Evolutionary conservation across 1,140 invertebrate species (phyloP).

Genomic region (Apis cerana): DNA sequence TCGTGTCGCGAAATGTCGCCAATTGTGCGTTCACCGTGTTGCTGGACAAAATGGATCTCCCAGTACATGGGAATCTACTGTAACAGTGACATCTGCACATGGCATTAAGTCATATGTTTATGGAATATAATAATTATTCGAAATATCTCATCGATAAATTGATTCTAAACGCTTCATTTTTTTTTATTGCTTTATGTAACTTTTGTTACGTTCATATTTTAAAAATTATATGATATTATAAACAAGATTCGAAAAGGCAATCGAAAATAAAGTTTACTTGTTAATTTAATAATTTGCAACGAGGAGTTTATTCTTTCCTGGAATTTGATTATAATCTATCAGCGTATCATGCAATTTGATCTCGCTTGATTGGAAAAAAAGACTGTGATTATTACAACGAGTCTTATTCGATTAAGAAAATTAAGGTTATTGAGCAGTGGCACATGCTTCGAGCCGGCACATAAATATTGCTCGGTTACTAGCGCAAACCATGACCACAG

Average conservation of each 20-base stretch:
- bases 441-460: background rate
- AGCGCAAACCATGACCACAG: slow-evolving; percentile 25
- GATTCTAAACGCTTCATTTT: background rate
- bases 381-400: background rate
- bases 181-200: too few relatives aligned
- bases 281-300: background rate
- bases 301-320: background rate
- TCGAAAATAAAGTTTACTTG: background rate
- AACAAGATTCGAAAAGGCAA: background rate
- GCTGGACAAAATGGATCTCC: slow-evolving; percentile 7
- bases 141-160: too few relatives aligned
- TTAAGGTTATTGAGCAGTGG: slow-evolving; percentile 30
- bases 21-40: slow-evolving; percentile 23
- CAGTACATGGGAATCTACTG: slow-evolving; percentile 1
- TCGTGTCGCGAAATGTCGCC: background rate
- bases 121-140: too few relatives aligned
- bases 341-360: background rate
- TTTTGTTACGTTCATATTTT: too few relatives aligned
- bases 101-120: background rate
- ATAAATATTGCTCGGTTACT: slow-evolving; percentile 39
- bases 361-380: background rate
- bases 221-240: too few relatives aligned
- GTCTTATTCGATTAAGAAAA: slow-evolving; percentile 41
- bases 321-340: background rate
- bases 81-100: background rate